Percentiles rank a stretch among this genome's conserved stretches.
Evolutionary conservation across 2,888 invertebrate genomes (phyloP).

Genomic region (Lasioglossum leucozonium): DNA sequence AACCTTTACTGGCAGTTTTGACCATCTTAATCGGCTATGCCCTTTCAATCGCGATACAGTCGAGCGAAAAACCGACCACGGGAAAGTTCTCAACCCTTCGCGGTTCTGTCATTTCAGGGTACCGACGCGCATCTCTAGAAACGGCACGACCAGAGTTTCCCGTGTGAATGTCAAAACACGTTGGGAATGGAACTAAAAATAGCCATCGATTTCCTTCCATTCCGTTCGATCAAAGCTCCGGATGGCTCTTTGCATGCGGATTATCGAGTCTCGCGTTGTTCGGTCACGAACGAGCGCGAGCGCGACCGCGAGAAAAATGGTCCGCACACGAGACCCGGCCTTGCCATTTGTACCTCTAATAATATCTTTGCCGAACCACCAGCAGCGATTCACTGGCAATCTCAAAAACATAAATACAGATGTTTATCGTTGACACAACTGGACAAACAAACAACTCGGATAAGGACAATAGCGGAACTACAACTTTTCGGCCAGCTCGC

Average conservation of each 20-base stretch:
- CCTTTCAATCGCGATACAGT: no score
- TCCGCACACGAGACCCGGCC: not conserved
- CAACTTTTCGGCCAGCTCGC: no score
- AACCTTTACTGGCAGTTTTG: no score
- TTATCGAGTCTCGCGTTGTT: not conserved
- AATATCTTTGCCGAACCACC: not conserved
- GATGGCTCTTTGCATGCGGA: not conserved
- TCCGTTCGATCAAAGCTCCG: slow-evolving; percentile 3
- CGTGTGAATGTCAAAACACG: not conserved
- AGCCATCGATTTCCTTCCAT: not conserved
- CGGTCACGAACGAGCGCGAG: not conserved
- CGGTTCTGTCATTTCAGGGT: not conserved
- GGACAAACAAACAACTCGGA: no score
- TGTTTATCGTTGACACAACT: no score
- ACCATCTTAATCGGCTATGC: no score
- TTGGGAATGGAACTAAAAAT: not conserved
- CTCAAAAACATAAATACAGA: no score
- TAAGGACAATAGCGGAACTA: no score
- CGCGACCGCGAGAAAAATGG: not conserved
- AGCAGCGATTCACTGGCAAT: not conserved
- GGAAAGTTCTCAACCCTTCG: not conserved
- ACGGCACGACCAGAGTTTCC: not conserved
- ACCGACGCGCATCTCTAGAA: not conserved
- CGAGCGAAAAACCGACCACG: not conserved
- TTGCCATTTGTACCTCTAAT: not conserved